A percentile compares a stretch with the other conserved stretches of the same genome.
phyloP scores from a whole-genome alignment of 1,140 invertebrate species.

The Apocrypta bakeri region DNA sequence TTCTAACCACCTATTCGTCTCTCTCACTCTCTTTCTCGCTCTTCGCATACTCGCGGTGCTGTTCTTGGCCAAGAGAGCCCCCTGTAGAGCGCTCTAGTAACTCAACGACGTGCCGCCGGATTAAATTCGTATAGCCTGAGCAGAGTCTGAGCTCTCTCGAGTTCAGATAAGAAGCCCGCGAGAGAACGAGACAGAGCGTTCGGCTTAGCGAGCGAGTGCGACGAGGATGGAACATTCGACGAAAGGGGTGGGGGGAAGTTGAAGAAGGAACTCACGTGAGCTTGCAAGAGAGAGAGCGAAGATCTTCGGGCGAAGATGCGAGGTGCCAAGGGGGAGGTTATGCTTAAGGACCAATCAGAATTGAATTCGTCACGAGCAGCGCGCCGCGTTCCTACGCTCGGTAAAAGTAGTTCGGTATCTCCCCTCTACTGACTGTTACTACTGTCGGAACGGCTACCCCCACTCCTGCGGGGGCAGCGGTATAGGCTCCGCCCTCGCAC shows the following conservation, averaged over 20 bases:
- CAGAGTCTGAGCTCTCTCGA: slow-evolving; percentile 48
- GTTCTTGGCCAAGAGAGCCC: slow-evolving; percentile 62
- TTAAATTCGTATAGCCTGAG: slow-evolving; percentile 66
- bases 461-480: slow-evolving; percentile 41
- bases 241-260: neutral
- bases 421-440: neutral
- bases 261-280: slow-evolving; percentile 43
- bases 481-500: slow-evolving; percentile 58
- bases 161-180: slow-evolving; percentile 59
- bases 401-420: slow-evolving; percentile 66
- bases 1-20: slow-evolving; percentile 36
- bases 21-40: slow-evolving; percentile 17
- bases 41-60: slow-evolving; percentile 33
- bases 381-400: slow-evolving; percentile 65
- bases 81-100: slow-evolving; percentile 68
- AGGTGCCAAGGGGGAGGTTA: slow-evolving; percentile 68
- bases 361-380: slow-evolving; percentile 74
- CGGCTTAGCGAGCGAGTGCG: slow-evolving; percentile 20
- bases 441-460: slow-evolving; percentile 36
- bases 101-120: slow-evolving; percentile 70
- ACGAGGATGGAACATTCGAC: slow-evolving; percentile 10
- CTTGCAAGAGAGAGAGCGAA: slow-evolving; percentile 36
- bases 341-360: slow-evolving; percentile 75
- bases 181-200: slow-evolving; percentile 34
- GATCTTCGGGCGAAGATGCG: slow-evolving; percentile 54